These are phyloP conservation scores for Physocephala rufipes DNA, from an alignment of 2,888 invertebrate genomes.

Conservation along the genomic window DNA sequence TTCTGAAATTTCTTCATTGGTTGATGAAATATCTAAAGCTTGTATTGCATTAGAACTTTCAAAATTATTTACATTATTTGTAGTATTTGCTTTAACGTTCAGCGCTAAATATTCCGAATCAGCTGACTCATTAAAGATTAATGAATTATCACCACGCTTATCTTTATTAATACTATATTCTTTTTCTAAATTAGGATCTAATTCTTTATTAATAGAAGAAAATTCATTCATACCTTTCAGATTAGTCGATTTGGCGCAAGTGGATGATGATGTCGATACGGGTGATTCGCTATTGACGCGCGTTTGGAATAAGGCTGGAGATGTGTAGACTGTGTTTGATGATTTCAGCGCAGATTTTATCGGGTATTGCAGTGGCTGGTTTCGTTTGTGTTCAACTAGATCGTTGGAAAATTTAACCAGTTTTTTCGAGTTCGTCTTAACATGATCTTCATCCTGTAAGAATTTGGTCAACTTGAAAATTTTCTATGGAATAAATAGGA, in stretches of 20 bases:
- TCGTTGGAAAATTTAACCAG: constrained; percentile 40
- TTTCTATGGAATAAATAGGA: constrained; percentile 21
- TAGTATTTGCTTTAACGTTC: constrained; percentile 2
- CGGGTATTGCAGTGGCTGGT: constrained; percentile 24
- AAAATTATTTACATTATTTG: constrained; percentile 16
- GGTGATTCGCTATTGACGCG: constrained; percentile 19
- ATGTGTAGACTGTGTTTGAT: constrained; percentile 16
- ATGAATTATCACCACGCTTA: constrained; percentile 29
- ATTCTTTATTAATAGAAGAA: constrained; percentile 25
- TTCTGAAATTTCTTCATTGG: constrained; percentile 36
- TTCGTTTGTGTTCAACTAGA: constrained; percentile 33
- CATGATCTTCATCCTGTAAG: constrained; percentile 12
- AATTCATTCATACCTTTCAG: constrained; percentile 41
- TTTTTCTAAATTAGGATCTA: constrained; percentile 2
- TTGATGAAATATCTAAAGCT: constrained; percentile 46
- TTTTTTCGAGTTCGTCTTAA: constrained; percentile 29
- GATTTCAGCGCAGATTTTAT: constrained; percentile 38
- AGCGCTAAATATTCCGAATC: constrained; percentile 22
- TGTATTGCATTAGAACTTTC: constrained; percentile 17
- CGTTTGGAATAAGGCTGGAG: constrained; percentile 1
- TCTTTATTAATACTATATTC: not conserved
- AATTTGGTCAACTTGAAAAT: not conserved
- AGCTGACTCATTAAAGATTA: constrained; percentile 41
- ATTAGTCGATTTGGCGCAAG: constrained; percentile 33
- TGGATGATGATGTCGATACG: constrained; percentile 25